Evolutionary conservation across 2,797 vertebrate species (phyloP), one percentile per base, ranked within the genome.

Genomic region (Tenualosa thibaudeaui): DNA sequence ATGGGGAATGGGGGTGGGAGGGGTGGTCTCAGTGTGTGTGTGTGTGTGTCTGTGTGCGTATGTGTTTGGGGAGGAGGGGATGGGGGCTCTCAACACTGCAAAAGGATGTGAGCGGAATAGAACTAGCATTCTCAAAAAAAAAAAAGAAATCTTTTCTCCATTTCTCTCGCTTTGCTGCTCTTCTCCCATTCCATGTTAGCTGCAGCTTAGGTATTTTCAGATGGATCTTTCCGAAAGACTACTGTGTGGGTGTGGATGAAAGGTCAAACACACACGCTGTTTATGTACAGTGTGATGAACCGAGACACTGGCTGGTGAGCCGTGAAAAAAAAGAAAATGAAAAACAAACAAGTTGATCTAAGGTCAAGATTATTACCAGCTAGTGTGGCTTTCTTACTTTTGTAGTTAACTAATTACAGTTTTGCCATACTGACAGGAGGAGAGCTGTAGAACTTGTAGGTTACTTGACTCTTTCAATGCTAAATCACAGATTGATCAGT

Each of bases 51-150:
- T 37, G 26, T 68, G 65, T 37, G 65, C 37, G 65, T 40, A 15
- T 65, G 62, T 65, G n/a, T 26, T 19, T 60, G 62, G 62, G 13
- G 65, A 15, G 31, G 40, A 31, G 71, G 31, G 31, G 26, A 13
- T 37, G 71, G 40, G 37, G 15, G 71, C 89, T 88, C 90, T 86
- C 91, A 88, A 92, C 92, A 93, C 93, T 24, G 93, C 94, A 94
- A 91, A 90, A 92, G 91, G 91, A 94, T 95, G 94, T 94, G 94
- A 95, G 92, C 87, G 81, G 94, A 95, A 95, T 95, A 92, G 89
- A 87, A 89, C 83, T 81, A 88, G 88, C 81, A 78, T 81, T 87
- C 81, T 54, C 82, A 82, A 86, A 82, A 37, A 62, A 37, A 62
- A 82, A 53, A 83, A 82, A 86, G 81, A 37, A 62, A 22, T 49